Conservation (phyloP, 2,113 vertebrate genomes). For the Bucco capensis region DNA sequence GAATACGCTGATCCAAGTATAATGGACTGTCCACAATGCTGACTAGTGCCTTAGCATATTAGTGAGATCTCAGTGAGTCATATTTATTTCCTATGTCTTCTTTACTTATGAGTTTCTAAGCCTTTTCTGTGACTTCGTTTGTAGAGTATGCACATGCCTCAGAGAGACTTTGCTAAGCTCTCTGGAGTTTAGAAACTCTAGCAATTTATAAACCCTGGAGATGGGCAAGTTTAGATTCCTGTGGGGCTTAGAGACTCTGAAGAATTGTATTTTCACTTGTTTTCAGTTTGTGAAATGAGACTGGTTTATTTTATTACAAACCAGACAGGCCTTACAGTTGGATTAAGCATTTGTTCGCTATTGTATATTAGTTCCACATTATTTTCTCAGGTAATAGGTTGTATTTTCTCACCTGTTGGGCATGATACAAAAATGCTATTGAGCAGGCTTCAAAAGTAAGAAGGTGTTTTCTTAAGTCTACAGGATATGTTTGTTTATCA, state of each 20-base stretch:
- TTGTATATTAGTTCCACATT: neutral
- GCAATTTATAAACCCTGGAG: neutral
- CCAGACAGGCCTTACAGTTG: neutral
- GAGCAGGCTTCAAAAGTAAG: neutral
- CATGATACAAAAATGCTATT: neutral
- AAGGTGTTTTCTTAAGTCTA: neutral
- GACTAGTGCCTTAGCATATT: neutral
- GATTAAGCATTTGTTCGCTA: neutral
- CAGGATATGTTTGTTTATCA: neutral
- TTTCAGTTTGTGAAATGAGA: neutral
- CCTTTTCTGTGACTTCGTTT: neutral
- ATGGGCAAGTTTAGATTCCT: neutral
- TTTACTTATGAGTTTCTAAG: neutral
- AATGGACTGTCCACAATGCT: neutral
- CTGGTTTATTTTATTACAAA: neutral
- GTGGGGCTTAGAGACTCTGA: neutral
- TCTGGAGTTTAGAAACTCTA: neutral
- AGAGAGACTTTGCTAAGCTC: neutral
- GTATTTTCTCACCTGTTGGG: neutral
- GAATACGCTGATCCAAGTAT: neutral
- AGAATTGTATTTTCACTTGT: neutral
- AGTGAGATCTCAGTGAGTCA: neutral
- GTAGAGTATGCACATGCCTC: neutral
- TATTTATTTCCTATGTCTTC: neutral
- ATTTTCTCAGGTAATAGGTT: neutral